A percentile compares a stretch with the other conserved stretches of the same genome.
Conservation (phyloP, 2,113 vertebrate genomes). For the Eupsittula cactorum region DNA sequence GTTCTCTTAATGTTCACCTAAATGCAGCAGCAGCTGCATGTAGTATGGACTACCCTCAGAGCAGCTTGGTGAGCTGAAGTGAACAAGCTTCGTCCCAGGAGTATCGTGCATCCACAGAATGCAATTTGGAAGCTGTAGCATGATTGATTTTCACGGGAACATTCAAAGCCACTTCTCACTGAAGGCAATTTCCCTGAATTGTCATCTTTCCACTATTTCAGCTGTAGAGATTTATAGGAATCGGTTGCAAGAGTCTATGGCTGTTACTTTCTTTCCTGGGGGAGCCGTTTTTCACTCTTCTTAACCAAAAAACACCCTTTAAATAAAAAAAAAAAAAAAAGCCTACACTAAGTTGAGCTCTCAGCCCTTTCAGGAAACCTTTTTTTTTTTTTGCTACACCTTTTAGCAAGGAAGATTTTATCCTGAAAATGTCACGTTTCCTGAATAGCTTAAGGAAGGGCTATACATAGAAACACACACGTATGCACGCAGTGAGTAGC, state of each 20-base stretch:
- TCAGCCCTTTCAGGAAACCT: background rate
- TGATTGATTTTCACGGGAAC: constrained; percentile 66
- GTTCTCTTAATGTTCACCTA: background rate
- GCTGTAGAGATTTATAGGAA: constrained; percentile 13
- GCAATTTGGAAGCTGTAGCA: background rate
- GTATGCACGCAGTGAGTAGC: background rate
- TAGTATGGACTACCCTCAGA: background rate
- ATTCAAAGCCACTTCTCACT: constrained; percentile 43
- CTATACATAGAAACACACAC: background rate
- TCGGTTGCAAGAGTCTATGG: background rate
- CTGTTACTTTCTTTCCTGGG: constrained; percentile 14
- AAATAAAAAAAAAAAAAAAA: constrained; percentile 28
- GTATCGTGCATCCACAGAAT: background rate
- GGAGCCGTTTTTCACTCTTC: constrained; percentile 23
- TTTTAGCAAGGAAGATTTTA: background rate
- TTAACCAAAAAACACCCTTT: background rate
- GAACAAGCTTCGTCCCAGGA: background rate
- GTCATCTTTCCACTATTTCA: background rate
- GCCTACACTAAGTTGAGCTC: background rate
- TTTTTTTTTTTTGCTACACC: background rate
- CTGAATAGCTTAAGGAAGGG: background rate
- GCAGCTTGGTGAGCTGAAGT: background rate
- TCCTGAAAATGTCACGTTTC: background rate
- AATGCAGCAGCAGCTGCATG: background rate
- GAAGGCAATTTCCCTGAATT: constrained; percentile 49